Evolutionary conservation across 2,888 invertebrate species (phyloP).

Genomic region (Eupithecia centaureata): DNA sequence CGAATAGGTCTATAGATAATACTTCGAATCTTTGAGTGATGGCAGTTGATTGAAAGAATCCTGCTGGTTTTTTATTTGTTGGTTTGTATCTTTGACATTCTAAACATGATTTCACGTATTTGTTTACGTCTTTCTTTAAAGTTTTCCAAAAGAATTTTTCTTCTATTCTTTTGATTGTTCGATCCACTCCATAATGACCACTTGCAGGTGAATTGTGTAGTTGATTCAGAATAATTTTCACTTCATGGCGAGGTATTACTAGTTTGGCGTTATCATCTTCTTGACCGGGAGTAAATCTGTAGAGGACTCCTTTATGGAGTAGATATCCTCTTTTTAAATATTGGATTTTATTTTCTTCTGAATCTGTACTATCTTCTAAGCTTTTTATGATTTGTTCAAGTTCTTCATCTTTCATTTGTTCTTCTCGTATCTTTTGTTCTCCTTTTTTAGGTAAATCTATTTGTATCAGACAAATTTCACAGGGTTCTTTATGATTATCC

Average conservation of each 20-base stretch:
- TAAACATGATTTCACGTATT: conserved; percentile 9
- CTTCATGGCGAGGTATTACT: conserved; percentile 3
- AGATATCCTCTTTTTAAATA: conserved; percentile 1
- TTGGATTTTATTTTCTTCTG: background rate
- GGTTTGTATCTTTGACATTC: conserved; percentile 20
- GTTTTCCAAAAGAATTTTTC: background rate
- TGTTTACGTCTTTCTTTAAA: background rate
- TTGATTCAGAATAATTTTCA: background rate
- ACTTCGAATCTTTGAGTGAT: conserved; percentile 6
- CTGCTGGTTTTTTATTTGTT: conserved; percentile 4
- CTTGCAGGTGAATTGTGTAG: background rate
- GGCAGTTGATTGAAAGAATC: conserved; percentile 7
- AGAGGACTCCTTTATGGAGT: conserved; percentile 3
- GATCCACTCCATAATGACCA: conserved; percentile 11
- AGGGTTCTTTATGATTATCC: background rate
- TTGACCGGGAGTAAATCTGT: background rate
- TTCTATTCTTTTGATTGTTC: background rate
- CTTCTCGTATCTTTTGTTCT: background rate
- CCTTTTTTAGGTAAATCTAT: background rate
- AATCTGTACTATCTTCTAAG: background rate
- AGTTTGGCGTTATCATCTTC: conserved; percentile 9
- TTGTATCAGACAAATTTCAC: background rate
- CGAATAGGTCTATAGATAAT: conserved; percentile 10
- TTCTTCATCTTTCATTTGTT: too few species aligned
- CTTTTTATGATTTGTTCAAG: too few species aligned